phyloP scores from a whole-genome alignment of 2,797 vertebrate species.

The Parauchenoglanis ngamensis region DNA sequence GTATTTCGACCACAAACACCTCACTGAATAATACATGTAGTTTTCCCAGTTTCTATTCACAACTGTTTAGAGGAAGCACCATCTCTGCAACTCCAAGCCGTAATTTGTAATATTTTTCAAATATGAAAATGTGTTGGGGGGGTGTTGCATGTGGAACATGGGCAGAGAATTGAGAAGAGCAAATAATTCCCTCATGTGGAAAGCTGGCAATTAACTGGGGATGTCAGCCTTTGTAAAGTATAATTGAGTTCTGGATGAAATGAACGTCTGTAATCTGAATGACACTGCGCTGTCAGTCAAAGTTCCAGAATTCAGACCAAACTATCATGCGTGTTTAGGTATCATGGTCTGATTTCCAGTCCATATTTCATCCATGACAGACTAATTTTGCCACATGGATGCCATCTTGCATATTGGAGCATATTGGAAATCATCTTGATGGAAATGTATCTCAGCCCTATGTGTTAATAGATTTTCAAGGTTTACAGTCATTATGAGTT shows the following conservation, averaged over 20 bases:
- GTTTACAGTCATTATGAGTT: conserved; percentile 23
- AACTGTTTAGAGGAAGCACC: conserved; percentile 61
- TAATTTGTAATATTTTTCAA: conserved; percentile 75
- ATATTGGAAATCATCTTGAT: conserved; percentile 31
- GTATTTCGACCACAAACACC: conserved; percentile 46
- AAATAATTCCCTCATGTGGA: conserved; percentile 82
- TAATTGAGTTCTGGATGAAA: conserved; percentile 83
- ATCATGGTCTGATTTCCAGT: conserved; percentile 66
- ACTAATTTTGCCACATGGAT: conserved; percentile 65
- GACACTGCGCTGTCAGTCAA: conserved; percentile 79
- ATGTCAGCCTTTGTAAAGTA: conserved; percentile 84
- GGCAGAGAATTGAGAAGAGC: conserved; percentile 78
- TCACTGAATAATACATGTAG: conserved; percentile 46
- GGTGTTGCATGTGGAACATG: conserved; percentile 75
- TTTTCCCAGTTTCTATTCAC: conserved; percentile 54
- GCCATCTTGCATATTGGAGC: conserved; percentile 41
- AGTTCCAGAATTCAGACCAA: conserved; percentile 68
- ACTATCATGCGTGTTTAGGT: conserved; percentile 76
- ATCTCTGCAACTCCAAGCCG: conserved; percentile 59
- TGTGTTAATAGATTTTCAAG: conserved; percentile 47
- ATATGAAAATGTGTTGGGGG: conserved; percentile 68
- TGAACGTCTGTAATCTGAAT: conserved; percentile 79
- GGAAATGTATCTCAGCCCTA: conserved; percentile 17
- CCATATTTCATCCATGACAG: conserved; percentile 70
- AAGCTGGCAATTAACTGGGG: conserved; percentile 83